Conservation (phyloP, 2,888 invertebrate genomes). For the Teleiodes luculella region DNA sequence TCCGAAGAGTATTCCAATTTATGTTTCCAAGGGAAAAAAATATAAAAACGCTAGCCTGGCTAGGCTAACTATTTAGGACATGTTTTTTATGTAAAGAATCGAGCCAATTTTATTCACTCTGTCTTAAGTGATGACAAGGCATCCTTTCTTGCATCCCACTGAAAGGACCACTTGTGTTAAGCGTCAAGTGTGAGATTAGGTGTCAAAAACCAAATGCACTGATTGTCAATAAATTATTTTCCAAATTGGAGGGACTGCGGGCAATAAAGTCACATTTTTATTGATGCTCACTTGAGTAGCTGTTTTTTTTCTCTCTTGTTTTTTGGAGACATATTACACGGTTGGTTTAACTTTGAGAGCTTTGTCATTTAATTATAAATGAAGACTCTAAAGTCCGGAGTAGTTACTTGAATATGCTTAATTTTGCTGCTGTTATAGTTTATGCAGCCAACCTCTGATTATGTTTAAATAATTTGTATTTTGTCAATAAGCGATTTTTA, state of each 20-base stretch:
- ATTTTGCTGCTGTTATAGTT: no score
- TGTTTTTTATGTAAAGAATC: no score
- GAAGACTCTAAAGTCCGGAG: no score
- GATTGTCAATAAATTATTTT: conserved; percentile 57
- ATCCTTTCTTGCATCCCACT: conserved; percentile 39
- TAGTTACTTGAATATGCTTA: no score
- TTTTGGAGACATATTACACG: conserved; percentile 34
- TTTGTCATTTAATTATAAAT: background rate
- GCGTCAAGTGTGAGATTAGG: conserved; percentile 50
- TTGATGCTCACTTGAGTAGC: conserved; percentile 55
- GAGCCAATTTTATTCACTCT: background rate
- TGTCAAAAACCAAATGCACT: conserved; percentile 45
- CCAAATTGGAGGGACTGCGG: conserved; percentile 45
- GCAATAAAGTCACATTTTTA: conserved; percentile 70
- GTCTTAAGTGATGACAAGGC: conserved; percentile 42
- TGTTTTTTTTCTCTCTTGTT: conserved; percentile 37
- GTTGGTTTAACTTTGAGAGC: conserved; percentile 19
- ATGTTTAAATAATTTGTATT: no score
- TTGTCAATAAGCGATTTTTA: no score
- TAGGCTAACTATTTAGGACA: no score
- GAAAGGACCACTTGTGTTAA: conserved; percentile 56
- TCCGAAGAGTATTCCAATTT: no score
- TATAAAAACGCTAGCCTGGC: no score
- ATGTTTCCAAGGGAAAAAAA: no score
- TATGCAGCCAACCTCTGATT: no score